These are phyloP conservation scores for Patella pellucida DNA, from an alignment of 2,888 invertebrate genomes.

Conservation along the genomic window DNA sequence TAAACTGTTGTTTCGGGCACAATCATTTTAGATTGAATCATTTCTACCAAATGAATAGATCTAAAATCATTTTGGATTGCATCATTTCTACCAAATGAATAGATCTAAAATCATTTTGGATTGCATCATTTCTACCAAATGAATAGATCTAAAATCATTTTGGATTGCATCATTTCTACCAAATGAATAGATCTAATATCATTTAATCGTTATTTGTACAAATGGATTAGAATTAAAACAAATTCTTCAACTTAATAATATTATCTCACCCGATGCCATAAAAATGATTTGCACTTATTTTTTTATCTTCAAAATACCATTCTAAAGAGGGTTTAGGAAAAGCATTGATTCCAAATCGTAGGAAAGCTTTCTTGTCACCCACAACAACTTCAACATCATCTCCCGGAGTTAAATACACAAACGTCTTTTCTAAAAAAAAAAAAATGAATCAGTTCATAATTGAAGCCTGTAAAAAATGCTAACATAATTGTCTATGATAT, in stretches of 20 bases:
- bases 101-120: no score
- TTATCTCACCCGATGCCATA: not conserved
- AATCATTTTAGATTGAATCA: no score
- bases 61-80: no score
- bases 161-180: no score
- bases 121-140: no score
- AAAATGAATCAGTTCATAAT: not conserved
- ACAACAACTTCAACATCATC: constrained; percentile 30
- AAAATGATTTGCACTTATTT: not conserved
- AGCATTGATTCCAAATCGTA: constrained; percentile 38
- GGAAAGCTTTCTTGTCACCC: constrained; percentile 25
- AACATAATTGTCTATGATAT: no score
- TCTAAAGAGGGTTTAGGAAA: constrained; percentile 39
- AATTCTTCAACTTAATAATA: not conserved
- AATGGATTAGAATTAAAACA: not conserved
- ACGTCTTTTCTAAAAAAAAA: constrained; percentile 37
- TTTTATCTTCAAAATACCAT: constrained; percentile 41
- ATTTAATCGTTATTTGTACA: not conserved
- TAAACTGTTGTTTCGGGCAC: no score
- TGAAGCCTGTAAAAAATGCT: no score
- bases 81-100: no score
- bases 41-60: no score
- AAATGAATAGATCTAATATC: no score
- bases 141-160: no score
- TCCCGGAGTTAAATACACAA: constrained; percentile 35